Evolutionary conservation across 2,888 invertebrate species (phyloP), one percentile per base, ranked within the genome.

Genomic region (Synergus itoensis): DNA sequence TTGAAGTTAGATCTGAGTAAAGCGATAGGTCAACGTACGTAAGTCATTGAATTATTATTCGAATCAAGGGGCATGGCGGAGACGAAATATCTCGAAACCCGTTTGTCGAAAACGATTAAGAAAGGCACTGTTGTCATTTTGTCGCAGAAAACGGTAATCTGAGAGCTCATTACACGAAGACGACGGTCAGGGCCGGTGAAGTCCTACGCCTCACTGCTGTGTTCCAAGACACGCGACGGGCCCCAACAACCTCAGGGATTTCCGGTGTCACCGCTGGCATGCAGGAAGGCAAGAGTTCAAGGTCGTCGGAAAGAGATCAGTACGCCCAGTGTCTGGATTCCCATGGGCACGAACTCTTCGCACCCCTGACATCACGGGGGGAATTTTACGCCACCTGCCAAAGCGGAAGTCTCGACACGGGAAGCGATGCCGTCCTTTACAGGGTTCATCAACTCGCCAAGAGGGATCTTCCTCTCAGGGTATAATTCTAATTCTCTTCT

Each of bases 161-260:
- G 60, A 87, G 91, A 45, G 91, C 91, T 7, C 93, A 92, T 82
- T 94, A 94, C 84, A 91, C 92, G 41, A 93, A 93, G 86, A 93
- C 93, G 60, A 92, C 91, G 41, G 92, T 93, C 48, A 89, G 91
- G 73, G 92, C 93, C 41, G 94, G 94, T 1, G 93, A 93, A 79
- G 93, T 93, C 21, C 89, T 94, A 62, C 92, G 93, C 79, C 90
- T 94, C 53, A 90, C 94, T 48, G 94, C 94, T n/a, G 93, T 94
- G 67, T 94, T 93, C 85, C 93, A 94, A 83, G 94, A 94, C 87
- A 92, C 93, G 69, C 84, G 90, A 79, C 88, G 90, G 75, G 85
- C 89, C 0, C 90, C 90, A 45, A 90, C 90, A 36, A 87, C 91
- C 48, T 87, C 88, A 40, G 89, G 90, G 69, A 82, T 91, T 69